These are phyloP conservation scores for Atractosteus spatula DNA, from an alignment of 2,113 vertebrate species.

Conservation along the genomic window DNA sequence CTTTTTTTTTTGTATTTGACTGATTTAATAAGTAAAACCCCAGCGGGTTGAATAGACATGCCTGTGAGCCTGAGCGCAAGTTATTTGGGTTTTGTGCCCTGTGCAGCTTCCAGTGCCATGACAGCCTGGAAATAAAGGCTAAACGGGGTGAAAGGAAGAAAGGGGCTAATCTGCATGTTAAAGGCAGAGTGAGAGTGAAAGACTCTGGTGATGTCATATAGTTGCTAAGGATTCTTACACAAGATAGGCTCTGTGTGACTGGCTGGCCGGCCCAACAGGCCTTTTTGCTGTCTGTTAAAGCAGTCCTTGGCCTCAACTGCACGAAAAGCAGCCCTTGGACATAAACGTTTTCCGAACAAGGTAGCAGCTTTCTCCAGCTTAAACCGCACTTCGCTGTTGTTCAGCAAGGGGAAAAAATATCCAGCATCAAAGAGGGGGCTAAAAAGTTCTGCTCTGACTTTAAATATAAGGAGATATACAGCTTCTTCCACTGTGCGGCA, in stretches of 20 bases:
- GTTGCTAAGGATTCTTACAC: constrained; percentile 36
- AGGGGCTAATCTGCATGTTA: constrained; percentile 45
- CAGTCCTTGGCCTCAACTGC: constrained; percentile 1
- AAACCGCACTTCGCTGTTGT: not conserved
- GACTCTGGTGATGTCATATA: constrained; percentile 33
- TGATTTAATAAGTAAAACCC: not conserved
- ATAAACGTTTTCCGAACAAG: constrained; percentile 24
- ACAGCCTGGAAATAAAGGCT: constrained; percentile 7
- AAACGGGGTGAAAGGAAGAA: constrained; percentile 20
- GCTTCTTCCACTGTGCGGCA: not conserved
- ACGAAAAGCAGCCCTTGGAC: constrained; percentile 28
- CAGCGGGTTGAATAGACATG: constrained; percentile 17
- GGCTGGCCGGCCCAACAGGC: not conserved
- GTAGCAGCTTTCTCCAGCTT: constrained; percentile 15
- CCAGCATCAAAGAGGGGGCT: too few species aligned
- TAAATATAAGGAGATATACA: too few species aligned
- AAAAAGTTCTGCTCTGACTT: too few species aligned
- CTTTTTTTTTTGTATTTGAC: constrained; percentile 1
- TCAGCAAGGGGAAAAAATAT: not conserved
- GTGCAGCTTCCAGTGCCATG: constrained; percentile 18
- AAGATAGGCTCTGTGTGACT: constrained; percentile 16
- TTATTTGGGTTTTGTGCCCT: constrained; percentile 1
- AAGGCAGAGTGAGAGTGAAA: constrained; percentile 21
- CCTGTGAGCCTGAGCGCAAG: constrained; percentile 12
- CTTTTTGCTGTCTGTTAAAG: constrained; percentile 29